A percentile compares a stretch with the other conserved stretches of the same genome.
These are phyloP conservation scores for Trilocha varians DNA, from an alignment of 2,888 invertebrate species.

Conservation along the genomic window DNA sequence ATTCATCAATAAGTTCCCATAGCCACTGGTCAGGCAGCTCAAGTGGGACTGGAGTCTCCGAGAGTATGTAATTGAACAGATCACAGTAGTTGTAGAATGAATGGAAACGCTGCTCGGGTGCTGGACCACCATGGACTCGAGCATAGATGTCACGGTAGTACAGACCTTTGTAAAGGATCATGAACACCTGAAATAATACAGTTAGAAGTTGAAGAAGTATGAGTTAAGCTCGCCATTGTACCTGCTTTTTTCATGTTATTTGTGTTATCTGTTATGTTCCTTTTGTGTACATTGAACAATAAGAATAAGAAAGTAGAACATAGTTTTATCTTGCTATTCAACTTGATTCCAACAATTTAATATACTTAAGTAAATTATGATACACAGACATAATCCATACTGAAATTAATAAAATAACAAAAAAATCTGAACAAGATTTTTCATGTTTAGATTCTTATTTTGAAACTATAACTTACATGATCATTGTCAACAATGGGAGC, in stretches of 20 bases:
- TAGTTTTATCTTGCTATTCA: too few relatives aligned
- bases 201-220: neutral
- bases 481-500: constrained; percentile 82
- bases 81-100: constrained; percentile 99
- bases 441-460: too few relatives aligned
- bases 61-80: constrained; percentile 96
- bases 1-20: constrained; percentile 99
- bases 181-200: constrained; percentile 77
- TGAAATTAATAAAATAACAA: neutral
- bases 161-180: constrained; percentile 97
- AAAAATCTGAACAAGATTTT: neutral
- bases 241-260: too few relatives aligned
- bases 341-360: too few relatives aligned
- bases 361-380: too few relatives aligned
- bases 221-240: too few relatives aligned
- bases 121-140: constrained; percentile 89
- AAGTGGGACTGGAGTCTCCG: constrained; percentile 88
- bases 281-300: too few relatives aligned
- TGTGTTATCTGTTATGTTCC: too few relatives aligned
- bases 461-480: too few relatives aligned
- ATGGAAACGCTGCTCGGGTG: constrained; percentile 91
- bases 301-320: too few relatives aligned
- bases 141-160: constrained; percentile 99
- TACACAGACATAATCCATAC: neutral
- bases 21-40: constrained; percentile 98